Evolutionary conservation across 2,888 invertebrate genomes (phyloP).

Genomic region (Drosophila nr. perissopoda): DNA sequence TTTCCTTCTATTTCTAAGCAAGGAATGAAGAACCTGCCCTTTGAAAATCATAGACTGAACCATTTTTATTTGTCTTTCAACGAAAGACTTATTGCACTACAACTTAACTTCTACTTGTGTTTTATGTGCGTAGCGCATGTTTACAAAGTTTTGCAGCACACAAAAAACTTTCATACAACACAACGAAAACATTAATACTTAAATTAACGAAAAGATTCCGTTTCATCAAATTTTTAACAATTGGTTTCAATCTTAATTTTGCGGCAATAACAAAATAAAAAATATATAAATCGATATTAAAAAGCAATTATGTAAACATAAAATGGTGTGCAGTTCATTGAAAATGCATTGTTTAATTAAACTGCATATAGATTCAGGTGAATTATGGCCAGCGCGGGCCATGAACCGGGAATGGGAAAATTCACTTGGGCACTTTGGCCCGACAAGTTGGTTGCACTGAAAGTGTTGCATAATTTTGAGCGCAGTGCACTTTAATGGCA

Average conservation of each 20-base stretch:
- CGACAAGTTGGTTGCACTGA: not conserved
- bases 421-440: not conserved
- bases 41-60: not conserved
- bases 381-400: not conserved
- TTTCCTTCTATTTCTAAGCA: not conserved
- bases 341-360: constrained; percentile 51
- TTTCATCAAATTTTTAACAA: not conserved
- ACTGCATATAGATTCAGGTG: constrained; percentile 26
- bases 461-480: constrained; percentile 63
- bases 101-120: not conserved
- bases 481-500: constrained; percentile 26
- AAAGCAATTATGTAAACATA: not conserved
- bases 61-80: too few species aligned
- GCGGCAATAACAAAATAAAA: not conserved
- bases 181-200: not conserved
- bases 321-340: constrained; percentile 42
- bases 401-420: not conserved
- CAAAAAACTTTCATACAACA: not conserved
- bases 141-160: not conserved
- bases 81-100: too few species aligned
- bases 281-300: not conserved
- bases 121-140: not conserved
- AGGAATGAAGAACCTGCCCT: not conserved
- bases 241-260: not conserved
- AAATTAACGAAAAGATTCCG: not conserved